Base-by-base conservation (phyloP, 2,888 invertebrate species). In the Synergus gifuensis region DNA sequence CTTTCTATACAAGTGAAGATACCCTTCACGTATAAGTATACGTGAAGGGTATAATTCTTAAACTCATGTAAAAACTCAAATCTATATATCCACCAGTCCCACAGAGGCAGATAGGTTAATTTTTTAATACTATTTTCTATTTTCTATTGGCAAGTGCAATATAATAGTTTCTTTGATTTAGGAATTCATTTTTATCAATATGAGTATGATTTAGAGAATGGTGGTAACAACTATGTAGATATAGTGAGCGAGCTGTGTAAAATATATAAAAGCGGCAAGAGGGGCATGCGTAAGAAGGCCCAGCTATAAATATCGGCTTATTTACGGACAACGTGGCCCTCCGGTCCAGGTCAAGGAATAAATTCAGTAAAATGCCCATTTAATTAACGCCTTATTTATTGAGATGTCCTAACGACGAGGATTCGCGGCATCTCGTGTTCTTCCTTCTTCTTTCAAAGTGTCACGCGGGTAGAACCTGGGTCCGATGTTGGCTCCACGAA, bases 351-450 rank as follows among this genome's bases (percentile, higher is more conserved):
- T 82, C 80, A 86, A 83, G 85, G 89, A 87, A 91, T 91, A 91
- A 91, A 91, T 91, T 88, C 88, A 90, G 84, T 86, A 88, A 91
- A 91, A 90, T 90, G 89, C 90, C 88, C 87, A 88, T 91, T 91
- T 91, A 91, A 91, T 91, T 91, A 91, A 90, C 91, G 90, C 90
- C 90, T 91, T 91, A 91, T 91, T 91, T 91, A 91, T 91, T 90
- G 91, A 90, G 91, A 90, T 87, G 90, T 91, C 89, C 85, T 85
- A 82, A 76, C 83, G 79, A 79, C 83, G 76, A 77, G 80, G 81
- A 62, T 79, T 81, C 64, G 79, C 78, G 78, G 80, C 78, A 80
- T 82, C 78, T 81, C 78, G 84, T 82, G 81, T 84, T 84, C 81
- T 78, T 78, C 76, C 79, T 79, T 84, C 81, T 83, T 69, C 79